Evolutionary conservation across 2,113 vertebrate species (phyloP), one percentile per base, ranked within the genome.

Genomic region (Excalfactoria chinensis): DNA sequence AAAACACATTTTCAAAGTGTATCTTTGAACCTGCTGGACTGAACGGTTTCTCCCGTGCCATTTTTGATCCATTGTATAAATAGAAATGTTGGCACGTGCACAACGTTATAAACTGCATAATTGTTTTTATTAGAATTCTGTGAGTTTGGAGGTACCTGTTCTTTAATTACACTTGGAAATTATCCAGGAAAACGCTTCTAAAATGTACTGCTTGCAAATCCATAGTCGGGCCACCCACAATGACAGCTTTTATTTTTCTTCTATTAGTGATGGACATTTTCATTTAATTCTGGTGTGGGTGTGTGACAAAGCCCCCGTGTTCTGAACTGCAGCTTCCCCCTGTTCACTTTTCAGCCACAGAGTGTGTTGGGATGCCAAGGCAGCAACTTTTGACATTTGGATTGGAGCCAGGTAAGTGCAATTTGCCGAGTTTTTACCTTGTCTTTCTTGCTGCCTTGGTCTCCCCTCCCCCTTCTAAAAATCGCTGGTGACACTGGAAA

Each of bases 101-200:
- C 72, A 84, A 76, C 93, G 76, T 75, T 91, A 88, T 96, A 94
- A 95, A 97, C 88, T 67, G 62, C 81, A 88, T 95, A 95, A 94
- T 95, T 95, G 90, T 95, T 97, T 97, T 97, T 95, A 97, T 96
- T 96, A 95, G 95, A 96, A 84, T 93, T 94, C 94, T 95, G 95
- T 76, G 93, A 93, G 90, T 97, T 96, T 95, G 92, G 91, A 96
- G 94, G 96, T 97, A 97, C 95, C 96, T 97, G 95, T 93, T 93
- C 95, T 97, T 95, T 96, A 96, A 97, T 93, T 95, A 94, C 88
- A 17, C 63, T 74, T 96, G 97, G 97, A 94, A 72, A 14, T 1
- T 55, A 81, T 88, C 96, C 96, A 97, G 94, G 91, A 97, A 93
- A 97, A 88, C 93, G 94, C 74, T 86, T 96, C 95, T 93, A 94